Evolutionary conservation across 2,113 vertebrate genomes (phyloP).

Genomic region (Actenoides lindsayi): DNA sequence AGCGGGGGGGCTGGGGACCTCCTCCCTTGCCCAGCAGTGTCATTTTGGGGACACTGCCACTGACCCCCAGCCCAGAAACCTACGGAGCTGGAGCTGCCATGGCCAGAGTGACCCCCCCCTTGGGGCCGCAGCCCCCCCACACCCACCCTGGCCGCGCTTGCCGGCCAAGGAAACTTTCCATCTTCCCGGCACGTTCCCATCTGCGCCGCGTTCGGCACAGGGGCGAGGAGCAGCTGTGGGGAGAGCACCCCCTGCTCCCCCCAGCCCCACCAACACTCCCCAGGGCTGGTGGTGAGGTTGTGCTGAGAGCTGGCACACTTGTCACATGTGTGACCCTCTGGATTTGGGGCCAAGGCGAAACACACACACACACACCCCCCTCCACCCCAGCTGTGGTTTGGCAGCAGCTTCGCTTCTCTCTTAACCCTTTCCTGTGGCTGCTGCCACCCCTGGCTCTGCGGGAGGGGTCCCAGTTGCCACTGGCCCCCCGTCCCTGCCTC

Average conservation of each 20-base stretch:
- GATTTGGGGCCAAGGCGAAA: background rate
- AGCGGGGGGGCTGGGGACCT: background rate
- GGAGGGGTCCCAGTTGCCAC: fast-evolving
- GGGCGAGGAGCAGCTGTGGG: background rate
- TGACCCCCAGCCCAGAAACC: background rate
- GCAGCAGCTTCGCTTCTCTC: background rate
- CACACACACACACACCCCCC: background rate
- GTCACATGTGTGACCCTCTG: background rate
- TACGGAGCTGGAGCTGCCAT: background rate
- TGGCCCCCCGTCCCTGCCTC: background rate
- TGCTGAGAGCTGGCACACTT: background rate
- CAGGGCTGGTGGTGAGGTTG: fast-evolving
- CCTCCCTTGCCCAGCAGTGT: background rate
- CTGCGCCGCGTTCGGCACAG: background rate
- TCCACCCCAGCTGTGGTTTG: background rate
- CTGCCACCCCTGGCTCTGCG: fast-evolving
- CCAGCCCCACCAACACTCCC: fast-evolving
- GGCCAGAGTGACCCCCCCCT: background rate
- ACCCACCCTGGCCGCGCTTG: background rate
- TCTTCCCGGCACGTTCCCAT: background rate
- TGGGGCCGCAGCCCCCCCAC: fast-evolving
- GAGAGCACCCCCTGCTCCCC: background rate
- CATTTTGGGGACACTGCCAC: background rate
- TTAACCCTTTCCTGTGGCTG: background rate
- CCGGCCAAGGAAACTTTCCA: background rate